phyloP scores from a whole-genome alignment of 2,888 invertebrate genomes.

The Temnothorax unifasciatus region DNA sequence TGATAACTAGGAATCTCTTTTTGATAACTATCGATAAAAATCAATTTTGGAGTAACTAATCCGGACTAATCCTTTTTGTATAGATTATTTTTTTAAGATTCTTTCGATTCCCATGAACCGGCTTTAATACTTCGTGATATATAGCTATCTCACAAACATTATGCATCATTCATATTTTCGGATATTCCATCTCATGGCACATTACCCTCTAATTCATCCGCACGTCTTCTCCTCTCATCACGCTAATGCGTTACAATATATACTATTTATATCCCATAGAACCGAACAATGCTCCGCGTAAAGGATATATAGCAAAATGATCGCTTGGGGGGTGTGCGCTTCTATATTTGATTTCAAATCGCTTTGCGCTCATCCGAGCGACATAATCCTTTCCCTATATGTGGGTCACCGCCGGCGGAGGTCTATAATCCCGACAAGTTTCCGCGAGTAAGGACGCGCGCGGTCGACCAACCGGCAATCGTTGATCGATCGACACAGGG shows the following conservation, averaged over 20 bases:
- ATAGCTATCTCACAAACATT: not conserved
- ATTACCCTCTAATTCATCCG: conserved; percentile 32
- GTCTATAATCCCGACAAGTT: conserved; percentile 68
- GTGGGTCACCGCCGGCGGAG: conserved; percentile 61
- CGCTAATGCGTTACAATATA: conserved; percentile 6
- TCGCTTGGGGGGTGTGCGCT: conserved; percentile 21
- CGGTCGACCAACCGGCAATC: conserved; percentile 24
- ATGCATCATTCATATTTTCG: conserved; percentile 15
- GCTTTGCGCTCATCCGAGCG: conserved; percentile 68
- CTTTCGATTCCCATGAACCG: not conserved
- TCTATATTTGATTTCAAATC: conserved; percentile 76
- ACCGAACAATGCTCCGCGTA: no score
- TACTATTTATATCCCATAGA: conserved; percentile 20
- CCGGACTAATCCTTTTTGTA: not conserved
- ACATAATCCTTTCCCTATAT: conserved; percentile 69
- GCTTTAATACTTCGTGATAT: not conserved
- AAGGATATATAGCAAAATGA: conserved; percentile 17
- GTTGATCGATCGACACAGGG: conserved; percentile 59
- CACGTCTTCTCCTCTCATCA: not conserved
- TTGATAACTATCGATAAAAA: not conserved
- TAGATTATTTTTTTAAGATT: not conserved
- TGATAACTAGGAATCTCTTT: not conserved
- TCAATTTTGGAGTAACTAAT: not conserved
- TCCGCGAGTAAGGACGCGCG: conserved; percentile 14
- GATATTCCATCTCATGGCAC: not conserved